A percentile compares a stretch with the other conserved stretches of the same genome.
phyloP scores from a whole-genome alignment of 2,113 vertebrate genomes.

The Hystrix brachyura region DNA sequence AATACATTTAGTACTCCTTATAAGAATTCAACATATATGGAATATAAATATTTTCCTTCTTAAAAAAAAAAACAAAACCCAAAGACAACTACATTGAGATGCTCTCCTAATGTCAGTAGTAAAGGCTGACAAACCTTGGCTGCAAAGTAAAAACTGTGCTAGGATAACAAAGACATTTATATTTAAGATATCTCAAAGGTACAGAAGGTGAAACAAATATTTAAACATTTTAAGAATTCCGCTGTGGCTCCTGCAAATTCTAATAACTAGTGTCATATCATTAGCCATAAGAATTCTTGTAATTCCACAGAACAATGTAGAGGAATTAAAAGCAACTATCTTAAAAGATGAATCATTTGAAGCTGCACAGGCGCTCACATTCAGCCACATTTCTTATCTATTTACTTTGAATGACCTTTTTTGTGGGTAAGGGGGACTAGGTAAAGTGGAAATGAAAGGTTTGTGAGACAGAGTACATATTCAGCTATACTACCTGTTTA shows the following conservation, averaged over 20 bases:
- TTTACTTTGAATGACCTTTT: slow-evolving; percentile 82
- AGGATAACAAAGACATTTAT: slow-evolving; percentile 24
- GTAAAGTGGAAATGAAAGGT: slow-evolving; percentile 77
- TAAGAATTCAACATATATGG: slow-evolving; percentile 8
- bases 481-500: slow-evolving; percentile 83
- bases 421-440: slow-evolving; percentile 74
- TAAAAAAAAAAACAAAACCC: slow-evolving; percentile 22
- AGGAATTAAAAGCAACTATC: slow-evolving; percentile 45
- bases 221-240: slow-evolving; percentile 37
- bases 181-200: not conserved
- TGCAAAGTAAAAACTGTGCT: slow-evolving; percentile 25
- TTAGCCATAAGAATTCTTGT: slow-evolving; percentile 25
- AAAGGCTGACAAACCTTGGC: not conserved
- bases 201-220: slow-evolving; percentile 16
- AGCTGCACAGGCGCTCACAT: not conserved
- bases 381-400: slow-evolving; percentile 56
- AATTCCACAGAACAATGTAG: slow-evolving; percentile 14
- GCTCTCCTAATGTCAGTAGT: not conserved
- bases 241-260: not conserved
- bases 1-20: slow-evolving; percentile 18
- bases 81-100: slow-evolving; percentile 2
- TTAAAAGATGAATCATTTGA: slow-evolving; percentile 57
- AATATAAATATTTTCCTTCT: slow-evolving; percentile 54
- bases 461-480: slow-evolving; percentile 79
- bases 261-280: not conserved